Conservation (phyloP, 2,888 invertebrate genomes). For the Drosophila kambysellisi region DNA sequence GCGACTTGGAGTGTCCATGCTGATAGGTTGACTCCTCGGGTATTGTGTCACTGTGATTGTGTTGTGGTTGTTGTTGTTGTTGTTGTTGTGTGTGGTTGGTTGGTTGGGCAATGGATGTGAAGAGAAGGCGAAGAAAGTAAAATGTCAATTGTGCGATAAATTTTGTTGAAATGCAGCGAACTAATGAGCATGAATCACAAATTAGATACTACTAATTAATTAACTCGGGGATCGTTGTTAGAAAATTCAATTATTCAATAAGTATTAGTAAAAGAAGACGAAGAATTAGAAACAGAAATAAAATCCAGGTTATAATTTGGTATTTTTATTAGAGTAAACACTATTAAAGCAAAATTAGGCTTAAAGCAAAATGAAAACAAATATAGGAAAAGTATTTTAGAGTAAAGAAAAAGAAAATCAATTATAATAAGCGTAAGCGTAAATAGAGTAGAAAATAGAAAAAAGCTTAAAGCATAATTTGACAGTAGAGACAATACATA, state of each 20-base stretch:
- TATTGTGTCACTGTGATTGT: slow-evolving; percentile 87
- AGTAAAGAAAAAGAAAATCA: background rate
- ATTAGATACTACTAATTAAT: slow-evolving; percentile 42
- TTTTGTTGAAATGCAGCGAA: slow-evolving; percentile 59
- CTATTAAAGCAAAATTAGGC: slow-evolving; percentile 19
- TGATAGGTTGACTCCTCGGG: slow-evolving; percentile 88
- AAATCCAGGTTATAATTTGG: slow-evolving; percentile 16
- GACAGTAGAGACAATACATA: background rate
- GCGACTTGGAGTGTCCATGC: slow-evolving; percentile 87
- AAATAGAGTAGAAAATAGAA: background rate
- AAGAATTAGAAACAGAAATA: background rate
- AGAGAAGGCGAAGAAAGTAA: slow-evolving; percentile 77
- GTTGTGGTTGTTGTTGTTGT: slow-evolving; percentile 36
- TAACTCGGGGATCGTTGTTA: slow-evolving; percentile 31
- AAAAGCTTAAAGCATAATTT: slow-evolving; percentile 4
- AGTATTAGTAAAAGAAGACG: slow-evolving; percentile 4
- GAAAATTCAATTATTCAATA: slow-evolving; percentile 9
- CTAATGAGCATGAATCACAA: slow-evolving; percentile 44
- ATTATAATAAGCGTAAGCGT: slow-evolving; percentile 42
- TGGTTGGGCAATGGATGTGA: slow-evolving; percentile 68
- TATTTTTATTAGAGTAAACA: slow-evolving; percentile 13
- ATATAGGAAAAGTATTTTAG: background rate
- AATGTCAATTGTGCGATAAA: slow-evolving; percentile 70
- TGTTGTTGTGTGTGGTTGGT: slow-evolving; percentile 49
- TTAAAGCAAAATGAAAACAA: slow-evolving; percentile 1